Evolutionary conservation across 64 coral and sea anemone species (phyloP).

Genomic region (Dendronephthya gigantea): DNA sequence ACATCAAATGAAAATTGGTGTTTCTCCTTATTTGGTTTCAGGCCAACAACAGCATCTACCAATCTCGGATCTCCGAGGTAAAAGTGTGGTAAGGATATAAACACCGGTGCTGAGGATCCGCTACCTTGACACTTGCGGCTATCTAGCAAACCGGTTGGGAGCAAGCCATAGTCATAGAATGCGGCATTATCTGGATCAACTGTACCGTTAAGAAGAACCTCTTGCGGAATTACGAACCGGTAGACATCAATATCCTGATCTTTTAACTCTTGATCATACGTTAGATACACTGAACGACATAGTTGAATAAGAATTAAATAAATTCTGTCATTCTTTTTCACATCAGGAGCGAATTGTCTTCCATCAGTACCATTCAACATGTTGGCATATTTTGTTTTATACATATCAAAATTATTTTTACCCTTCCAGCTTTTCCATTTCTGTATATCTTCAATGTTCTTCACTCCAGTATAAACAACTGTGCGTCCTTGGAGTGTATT

Average conservation of each 20-base stretch:
- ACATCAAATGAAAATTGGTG: conserved; percentile 54
- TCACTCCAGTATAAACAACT: conserved; percentile 42
- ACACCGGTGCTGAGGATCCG: conserved; percentile 20
- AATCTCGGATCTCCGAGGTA: conserved; percentile 55
- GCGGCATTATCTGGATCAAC: conserved; percentile 45
- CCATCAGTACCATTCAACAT: conserved; percentile 81
- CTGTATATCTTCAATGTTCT: conserved; percentile 13
- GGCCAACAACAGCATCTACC: conserved; percentile 34
- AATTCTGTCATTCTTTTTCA: background rate
- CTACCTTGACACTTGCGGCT: conserved; percentile 11
- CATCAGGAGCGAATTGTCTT: conserved; percentile 50
- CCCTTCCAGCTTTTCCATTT: conserved; percentile 56
- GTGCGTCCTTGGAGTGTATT: conserved; percentile 1
- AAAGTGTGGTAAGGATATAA: conserved; percentile 71
- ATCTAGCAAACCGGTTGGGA: conserved; percentile 51
- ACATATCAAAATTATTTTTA: conserved; percentile 32
- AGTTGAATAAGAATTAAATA: conserved; percentile 59
- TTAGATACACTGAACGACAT: conserved; percentile 58
- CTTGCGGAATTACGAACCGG: conserved; percentile 39
- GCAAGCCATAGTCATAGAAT: conserved; percentile 58
- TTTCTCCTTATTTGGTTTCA: conserved; percentile 45
- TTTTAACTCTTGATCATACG: background rate
- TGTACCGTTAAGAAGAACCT: conserved; percentile 41
- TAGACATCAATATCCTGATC: conserved; percentile 34
- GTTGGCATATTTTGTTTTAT: conserved; percentile 59